Percentiles rank a stretch among this genome's conserved stretches.
phyloP scores from a whole-genome alignment of 92 coral and sea anemone genomes.

The Paramuricea clavata region DNA sequence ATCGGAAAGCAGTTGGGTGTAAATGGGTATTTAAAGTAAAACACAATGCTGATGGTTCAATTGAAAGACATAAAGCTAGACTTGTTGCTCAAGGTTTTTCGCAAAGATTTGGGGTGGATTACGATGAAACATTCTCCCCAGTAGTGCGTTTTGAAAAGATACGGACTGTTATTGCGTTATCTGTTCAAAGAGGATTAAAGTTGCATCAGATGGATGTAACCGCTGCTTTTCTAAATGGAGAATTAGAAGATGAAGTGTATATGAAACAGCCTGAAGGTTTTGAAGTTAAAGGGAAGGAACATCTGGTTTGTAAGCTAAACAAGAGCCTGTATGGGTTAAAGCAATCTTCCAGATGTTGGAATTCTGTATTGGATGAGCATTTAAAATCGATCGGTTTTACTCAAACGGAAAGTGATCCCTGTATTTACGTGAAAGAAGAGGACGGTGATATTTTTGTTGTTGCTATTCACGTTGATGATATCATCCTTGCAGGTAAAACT shows the following conservation, averaged over 20 bases:
- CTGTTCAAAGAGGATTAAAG: constrained; percentile 64
- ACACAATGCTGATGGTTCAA: too few relatives aligned
- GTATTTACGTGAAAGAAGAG: too few relatives aligned
- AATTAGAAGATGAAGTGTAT: too few relatives aligned
- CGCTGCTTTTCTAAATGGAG: too few relatives aligned
- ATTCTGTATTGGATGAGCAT: too few relatives aligned
- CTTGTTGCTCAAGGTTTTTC: constrained; percentile 79
- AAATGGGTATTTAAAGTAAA: constrained; percentile 78
- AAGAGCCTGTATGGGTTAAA: constrained; percentile 74
- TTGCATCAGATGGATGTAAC: too few relatives aligned
- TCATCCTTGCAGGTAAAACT: constrained; percentile 11
- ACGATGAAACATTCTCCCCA: too few relatives aligned
- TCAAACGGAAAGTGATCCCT: too few relatives aligned
- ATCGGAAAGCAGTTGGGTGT: constrained; percentile 66
- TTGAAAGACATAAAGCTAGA: constrained; percentile 72
- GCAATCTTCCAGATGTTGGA: constrained; percentile 67
- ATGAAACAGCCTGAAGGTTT: constrained; percentile 77
- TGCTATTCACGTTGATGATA: too few relatives aligned
- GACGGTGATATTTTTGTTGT: too few relatives aligned
- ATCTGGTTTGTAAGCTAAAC: constrained; percentile 72
- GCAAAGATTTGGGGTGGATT: constrained; percentile 71
- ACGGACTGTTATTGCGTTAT: constrained; percentile 60
- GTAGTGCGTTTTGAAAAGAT: constrained; percentile 67
- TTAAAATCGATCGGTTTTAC: too few relatives aligned
- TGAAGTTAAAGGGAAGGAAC: constrained; percentile 50